Percentiles rank a stretch among this genome's conserved stretches.
phyloP scores from a whole-genome alignment of 2,888 invertebrate species.

The Polydrusus tereticollis region DNA sequence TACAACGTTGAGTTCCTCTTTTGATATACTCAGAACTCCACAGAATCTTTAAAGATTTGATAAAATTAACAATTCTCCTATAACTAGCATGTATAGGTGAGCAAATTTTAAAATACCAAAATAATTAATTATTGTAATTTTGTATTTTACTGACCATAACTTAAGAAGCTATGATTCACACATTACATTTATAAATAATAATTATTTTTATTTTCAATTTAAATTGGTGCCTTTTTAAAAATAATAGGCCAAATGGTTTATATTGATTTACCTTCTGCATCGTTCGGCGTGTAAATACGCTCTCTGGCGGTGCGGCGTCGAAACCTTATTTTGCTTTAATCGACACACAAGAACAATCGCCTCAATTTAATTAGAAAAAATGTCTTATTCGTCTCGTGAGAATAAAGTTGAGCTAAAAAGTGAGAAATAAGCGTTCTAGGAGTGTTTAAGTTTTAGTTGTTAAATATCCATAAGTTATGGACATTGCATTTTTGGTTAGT shows the following conservation, averaged over 20 bases:
- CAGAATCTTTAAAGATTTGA: too few species aligned
- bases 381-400: neutral
- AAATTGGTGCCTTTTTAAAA: neutral
- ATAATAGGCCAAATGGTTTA: neutral
- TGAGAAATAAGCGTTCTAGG: neutral
- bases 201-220: neutral
- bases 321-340: constrained; percentile 25
- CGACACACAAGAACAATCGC: constrained; percentile 12
- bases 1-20: too few species aligned
- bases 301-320: constrained; percentile 15
- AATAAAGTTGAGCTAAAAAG: neutral
- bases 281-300: constrained; percentile 10
- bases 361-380: neutral
- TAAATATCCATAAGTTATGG: neutral
- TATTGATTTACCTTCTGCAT: constrained; percentile 39
- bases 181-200: too few species aligned
- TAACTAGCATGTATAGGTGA: too few species aligned
- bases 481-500: neutral
- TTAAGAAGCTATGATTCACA: too few species aligned
- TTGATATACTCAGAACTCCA: too few species aligned
- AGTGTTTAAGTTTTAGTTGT: neutral
- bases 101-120: too few species aligned
- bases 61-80: too few species aligned
- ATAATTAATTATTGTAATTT: too few species aligned
- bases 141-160: too few species aligned